Evolutionary conservation across 2,797 vertebrate genomes (phyloP).

Genomic region (Remorina albescens): DNA sequence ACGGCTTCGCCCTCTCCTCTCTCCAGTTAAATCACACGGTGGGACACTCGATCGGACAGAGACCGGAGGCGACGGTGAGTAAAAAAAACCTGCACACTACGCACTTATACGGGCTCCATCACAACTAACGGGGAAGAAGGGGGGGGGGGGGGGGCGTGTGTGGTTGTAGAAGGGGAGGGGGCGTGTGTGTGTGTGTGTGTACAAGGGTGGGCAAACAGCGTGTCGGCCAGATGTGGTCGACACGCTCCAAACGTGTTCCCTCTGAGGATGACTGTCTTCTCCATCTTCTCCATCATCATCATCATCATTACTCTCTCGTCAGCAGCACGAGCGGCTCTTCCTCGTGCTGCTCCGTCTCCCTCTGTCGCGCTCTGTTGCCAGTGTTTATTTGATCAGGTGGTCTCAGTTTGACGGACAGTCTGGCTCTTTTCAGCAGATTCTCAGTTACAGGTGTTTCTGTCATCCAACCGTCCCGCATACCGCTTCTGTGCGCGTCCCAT

Average conservation of each 20-base stretch:
- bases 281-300: conserved; percentile 39
- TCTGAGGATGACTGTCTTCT: conserved; percentile 47
- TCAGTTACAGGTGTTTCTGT: conserved; percentile 58
- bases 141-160: conserved; percentile 25
- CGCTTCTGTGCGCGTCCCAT: conserved; percentile 19
- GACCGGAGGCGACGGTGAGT: conserved; percentile 76
- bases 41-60: conserved; percentile 73
- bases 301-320: conserved; percentile 37
- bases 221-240: conserved; percentile 69
- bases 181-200: conserved; percentile 38
- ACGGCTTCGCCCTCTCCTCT: conserved; percentile 73
- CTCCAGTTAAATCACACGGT: conserved; percentile 68
- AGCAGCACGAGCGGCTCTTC: conserved; percentile 20
- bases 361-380: conserved; percentile 25
- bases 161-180: neutral
- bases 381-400: conserved; percentile 29
- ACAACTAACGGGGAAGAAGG: neutral
- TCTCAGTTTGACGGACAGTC: too few relatives aligned
- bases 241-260: conserved; percentile 66
- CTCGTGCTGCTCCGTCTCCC: conserved; percentile 12
- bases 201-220: conserved; percentile 8
- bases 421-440: too few relatives aligned
- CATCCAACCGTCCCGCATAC: conserved; percentile 12
- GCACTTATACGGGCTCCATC: conserved; percentile 28
- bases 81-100: conserved; percentile 3